Base-by-base conservation (phyloP, 2,888 invertebrate genomes). In the Ormyrus thymus region DNA sequence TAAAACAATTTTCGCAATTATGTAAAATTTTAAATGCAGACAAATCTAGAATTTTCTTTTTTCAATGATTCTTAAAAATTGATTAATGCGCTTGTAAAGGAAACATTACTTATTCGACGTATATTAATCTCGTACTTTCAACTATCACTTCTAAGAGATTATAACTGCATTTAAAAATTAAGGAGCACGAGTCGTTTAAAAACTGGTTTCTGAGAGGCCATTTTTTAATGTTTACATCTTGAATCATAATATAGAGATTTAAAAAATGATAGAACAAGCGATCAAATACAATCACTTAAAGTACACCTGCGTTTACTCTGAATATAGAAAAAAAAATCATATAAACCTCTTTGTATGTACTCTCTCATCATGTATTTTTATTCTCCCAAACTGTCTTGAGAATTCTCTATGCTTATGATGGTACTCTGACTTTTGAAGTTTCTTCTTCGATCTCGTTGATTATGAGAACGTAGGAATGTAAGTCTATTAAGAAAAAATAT, bases 401-500 rank as follows among this genome's bases (percentile, higher is more conserved):
- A 61, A 75, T 68, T 76, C 50, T 80, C 2, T 29, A 71, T 77
- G 62, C 77, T 77, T 73, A 74, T 61, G 61, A 80, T 69, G 77
- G 59, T 76, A 75, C 75, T 74, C 66, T 56, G 66, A 78, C 75
- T 68, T 76, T 80, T 62, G 11, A 74, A 78, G 70, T 78, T 76
- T 78, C 69, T 77, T 78, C 74, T 81, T 76, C 77, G 81, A 81
- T 81, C 79, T 81, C 77, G 53, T 76, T 66, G 65, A 76, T 76
- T 76, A 81, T 78, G 76, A 79, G 74, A 71, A 73, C 76, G 65
- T 75, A 78, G 77, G 66, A 74, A 71, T 69, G n/a, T 74, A 74
- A 77, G 79, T 83, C 77, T 82, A 81, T 81, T 81, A 80, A 74
- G 53, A 69, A 76, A 80, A 69, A 78, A 53, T 9, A 79, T 62